These are phyloP conservation scores for Entelurus aequoreus DNA, from an alignment of 2,113 vertebrate species.

Conservation along the genomic window DNA sequence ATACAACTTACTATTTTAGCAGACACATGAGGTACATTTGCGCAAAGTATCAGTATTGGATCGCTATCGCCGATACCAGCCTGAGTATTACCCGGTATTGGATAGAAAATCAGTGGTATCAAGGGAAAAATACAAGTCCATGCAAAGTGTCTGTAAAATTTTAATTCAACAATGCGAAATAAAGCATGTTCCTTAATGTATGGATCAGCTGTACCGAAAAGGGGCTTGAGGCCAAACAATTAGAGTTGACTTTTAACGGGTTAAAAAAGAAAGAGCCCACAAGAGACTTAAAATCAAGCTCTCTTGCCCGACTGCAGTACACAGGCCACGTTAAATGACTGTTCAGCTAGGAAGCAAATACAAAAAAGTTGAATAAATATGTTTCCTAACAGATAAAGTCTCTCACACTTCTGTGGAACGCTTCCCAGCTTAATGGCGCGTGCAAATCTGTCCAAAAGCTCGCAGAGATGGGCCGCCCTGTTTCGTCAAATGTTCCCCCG, in stretches of 20 bases:
- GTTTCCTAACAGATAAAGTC: slow-evolving; percentile 6
- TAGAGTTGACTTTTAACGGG: slow-evolving; percentile 29
- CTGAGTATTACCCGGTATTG: no score
- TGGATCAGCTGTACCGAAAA: slow-evolving; percentile 6
- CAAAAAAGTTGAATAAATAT: neutral
- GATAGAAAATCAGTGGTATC: no score
- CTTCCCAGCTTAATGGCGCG: neutral
- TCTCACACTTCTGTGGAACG: slow-evolving; percentile 11
- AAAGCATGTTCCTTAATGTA: neutral
- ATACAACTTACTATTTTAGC: no score
- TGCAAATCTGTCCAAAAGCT: slow-evolving; percentile 40
- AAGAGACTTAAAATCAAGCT: slow-evolving; percentile 48
- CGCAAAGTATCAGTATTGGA: no score
- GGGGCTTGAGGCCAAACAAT: slow-evolving; percentile 29
- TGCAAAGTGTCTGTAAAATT: neutral
- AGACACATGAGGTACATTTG: no score
- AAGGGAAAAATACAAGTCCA: neutral
- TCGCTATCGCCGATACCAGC: no score
- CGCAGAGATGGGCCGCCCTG: slow-evolving; percentile 29
- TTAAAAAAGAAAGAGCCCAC: slow-evolving; percentile 45
- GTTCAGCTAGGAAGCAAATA: neutral
- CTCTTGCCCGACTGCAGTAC: slow-evolving; percentile 27
- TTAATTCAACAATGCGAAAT: neutral
- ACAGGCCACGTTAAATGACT: neutral
- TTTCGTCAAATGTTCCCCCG: slow-evolving; percentile 54